Conservation (phyloP, 2,888 invertebrate genomes). For the Fragum sueziense region DNA sequence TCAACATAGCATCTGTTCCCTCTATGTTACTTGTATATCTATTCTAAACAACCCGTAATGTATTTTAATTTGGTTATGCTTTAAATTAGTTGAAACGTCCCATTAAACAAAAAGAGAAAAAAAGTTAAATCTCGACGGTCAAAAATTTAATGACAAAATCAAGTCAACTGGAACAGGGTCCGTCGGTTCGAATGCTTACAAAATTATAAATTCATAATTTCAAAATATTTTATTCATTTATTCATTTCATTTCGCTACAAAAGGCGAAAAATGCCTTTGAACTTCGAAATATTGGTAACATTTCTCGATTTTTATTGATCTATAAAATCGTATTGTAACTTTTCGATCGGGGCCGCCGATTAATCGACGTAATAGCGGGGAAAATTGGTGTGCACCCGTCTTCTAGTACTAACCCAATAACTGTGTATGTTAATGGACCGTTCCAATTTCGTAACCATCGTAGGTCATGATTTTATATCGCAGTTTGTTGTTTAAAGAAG, state of each 20-base stretch:
- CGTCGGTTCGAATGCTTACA: not conserved
- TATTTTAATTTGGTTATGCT: no score
- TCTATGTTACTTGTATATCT: no score
- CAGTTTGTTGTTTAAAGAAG: no score
- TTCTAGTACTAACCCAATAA: no score
- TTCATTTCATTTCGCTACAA: constrained; percentile 17
- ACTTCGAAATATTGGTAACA: constrained; percentile 3
- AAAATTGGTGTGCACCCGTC: constrained; percentile 53
- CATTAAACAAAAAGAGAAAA: no score
- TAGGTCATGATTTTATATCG: no score
- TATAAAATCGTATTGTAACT: constrained; percentile 11
- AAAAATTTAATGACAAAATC: not conserved
- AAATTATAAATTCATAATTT: constrained; percentile 22
- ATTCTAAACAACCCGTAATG: no score
- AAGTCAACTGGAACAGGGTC: not conserved
- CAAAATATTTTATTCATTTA: constrained; percentile 23
- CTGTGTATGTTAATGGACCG: no score
- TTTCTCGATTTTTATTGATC: constrained; percentile 9
- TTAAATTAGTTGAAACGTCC: no score
- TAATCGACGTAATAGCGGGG: constrained; percentile 38
- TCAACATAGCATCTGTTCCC: no score
- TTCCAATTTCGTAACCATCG: no score
- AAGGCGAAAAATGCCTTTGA: constrained; percentile 17
- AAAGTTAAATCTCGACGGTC: no score
- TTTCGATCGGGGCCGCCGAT: constrained; percentile 17